A percentile compares a stretch with the other conserved stretches of the same genome.
These are phyloP conservation scores for Serinus canaria DNA, from an alignment of 2,113 vertebrate species.

Conservation along the genomic window DNA sequence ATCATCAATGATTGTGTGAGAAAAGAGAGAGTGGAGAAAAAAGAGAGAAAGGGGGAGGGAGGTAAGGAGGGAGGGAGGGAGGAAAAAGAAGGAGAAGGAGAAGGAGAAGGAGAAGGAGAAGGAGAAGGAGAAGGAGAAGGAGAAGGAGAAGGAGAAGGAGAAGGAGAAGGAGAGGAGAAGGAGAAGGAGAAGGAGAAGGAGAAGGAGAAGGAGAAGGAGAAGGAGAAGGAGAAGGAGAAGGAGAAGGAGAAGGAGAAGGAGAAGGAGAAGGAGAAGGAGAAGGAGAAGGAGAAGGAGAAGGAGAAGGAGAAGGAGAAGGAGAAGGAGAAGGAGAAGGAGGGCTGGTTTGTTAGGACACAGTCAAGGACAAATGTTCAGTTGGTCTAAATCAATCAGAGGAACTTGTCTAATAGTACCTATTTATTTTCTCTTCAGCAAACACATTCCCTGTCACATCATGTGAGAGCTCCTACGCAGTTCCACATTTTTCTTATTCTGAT, in stretches of 20 bases:
- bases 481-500: neutral
- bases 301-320: neutral
- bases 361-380: neutral
- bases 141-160: neutral
- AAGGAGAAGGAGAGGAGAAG: neutral
- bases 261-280: neutral
- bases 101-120: neutral
- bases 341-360: neutral
- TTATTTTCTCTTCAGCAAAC: neutral
- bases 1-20: neutral
- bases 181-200: neutral
- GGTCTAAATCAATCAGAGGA: neutral
- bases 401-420: neutral
- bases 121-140: neutral
- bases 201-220: neutral
- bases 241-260: neutral
- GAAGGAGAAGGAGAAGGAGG: neutral
- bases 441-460: neutral
- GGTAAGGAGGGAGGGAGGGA: rapidly evolving
- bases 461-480: neutral
- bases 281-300: rapidly evolving
- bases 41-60: rapidly evolving
- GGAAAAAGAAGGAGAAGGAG: too few species aligned
- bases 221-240: rapidly evolving
- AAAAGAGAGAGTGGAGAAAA: neutral